These are phyloP conservation scores for Zelostemma sp. DNA, from an alignment of 1,140 invertebrate species.

Conservation along the genomic window DNA sequence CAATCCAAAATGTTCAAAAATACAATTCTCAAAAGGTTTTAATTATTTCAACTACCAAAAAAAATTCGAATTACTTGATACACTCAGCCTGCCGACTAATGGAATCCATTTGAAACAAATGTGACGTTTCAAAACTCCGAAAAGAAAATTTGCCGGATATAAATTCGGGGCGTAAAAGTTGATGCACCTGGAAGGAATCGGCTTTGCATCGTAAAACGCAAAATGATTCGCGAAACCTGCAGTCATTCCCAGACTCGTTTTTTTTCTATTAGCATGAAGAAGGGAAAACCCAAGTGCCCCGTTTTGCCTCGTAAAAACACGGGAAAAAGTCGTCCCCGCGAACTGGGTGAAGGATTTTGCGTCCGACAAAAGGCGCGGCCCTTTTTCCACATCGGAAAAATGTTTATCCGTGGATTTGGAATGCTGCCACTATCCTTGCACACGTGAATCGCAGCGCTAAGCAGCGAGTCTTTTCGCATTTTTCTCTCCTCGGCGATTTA, in stretches of 20 bases:
- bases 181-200: too few relatives aligned
- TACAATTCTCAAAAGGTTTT: too few relatives aligned
- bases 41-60: too few relatives aligned
- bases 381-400: constrained; percentile 51
- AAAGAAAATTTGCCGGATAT: too few relatives aligned
- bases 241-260: background rate
- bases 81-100: too few relatives aligned
- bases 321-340: background rate
- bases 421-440: constrained; percentile 65
- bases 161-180: too few relatives aligned
- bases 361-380: constrained; percentile 4
- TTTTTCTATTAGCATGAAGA: constrained; percentile 2
- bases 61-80: too few relatives aligned
- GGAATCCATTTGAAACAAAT: too few relatives aligned
- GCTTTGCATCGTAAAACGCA: too few relatives aligned
- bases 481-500: constrained; percentile 56
- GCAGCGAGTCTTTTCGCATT: constrained; percentile 52
- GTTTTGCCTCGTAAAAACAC: constrained; percentile 6
- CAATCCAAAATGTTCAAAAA: too few relatives aligned
- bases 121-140: too few relatives aligned
- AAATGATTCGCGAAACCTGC: too few relatives aligned
- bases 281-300: background rate
- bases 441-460: constrained; percentile 60
- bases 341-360: background rate
- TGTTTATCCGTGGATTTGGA: constrained; percentile 65